A percentile compares a stretch with the other conserved stretches of the same genome.
Evolutionary conservation across 2,113 vertebrate species (phyloP).

Genomic region (Istiophorus platypterus): DNA sequence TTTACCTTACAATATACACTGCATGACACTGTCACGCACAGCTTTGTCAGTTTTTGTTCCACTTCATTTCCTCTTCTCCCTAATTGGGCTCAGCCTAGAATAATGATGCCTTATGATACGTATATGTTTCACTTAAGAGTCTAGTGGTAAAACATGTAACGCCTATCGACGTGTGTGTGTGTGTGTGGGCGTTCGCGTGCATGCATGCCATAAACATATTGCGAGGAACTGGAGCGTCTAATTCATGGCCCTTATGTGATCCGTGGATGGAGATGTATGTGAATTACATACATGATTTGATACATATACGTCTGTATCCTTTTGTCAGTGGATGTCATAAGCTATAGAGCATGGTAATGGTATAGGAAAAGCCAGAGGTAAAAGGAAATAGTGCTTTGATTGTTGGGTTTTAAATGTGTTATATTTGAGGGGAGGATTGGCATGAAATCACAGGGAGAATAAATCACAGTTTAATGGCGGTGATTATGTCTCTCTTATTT

Average conservation of each 20-base stretch:
- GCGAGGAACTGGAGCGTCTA: conserved; percentile 59
- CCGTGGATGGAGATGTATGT: conserved; percentile 19
- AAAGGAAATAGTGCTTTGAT: not conserved
- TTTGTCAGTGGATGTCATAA: conserved; percentile 2
- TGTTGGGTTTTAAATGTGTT: not conserved
- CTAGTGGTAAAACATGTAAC: conserved; percentile 6
- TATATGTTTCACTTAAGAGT: conserved; percentile 4
- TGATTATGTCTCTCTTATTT: not conserved
- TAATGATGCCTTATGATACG: conserved; percentile 47
- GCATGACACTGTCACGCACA: not conserved
- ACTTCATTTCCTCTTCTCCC: conserved; percentile 13
- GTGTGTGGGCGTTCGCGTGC: conserved; percentile 6
- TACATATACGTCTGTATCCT: conserved; percentile 7
- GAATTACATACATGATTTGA: conserved; percentile 13
- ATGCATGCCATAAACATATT: conserved; percentile 40
- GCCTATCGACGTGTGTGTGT: conserved; percentile 9
- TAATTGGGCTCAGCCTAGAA: conserved; percentile 40
- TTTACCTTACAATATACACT: not conserved
- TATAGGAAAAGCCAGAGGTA: not conserved
- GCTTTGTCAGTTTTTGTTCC: not conserved
- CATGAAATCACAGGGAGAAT: not conserved
- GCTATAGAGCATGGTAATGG: not conserved
- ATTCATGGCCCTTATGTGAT: conserved; percentile 22
- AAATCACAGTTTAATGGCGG: not conserved
- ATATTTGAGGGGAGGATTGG: no score